phyloP scores from a whole-genome alignment of 2,888 invertebrate species.

The Xestia sexstrigata region DNA sequence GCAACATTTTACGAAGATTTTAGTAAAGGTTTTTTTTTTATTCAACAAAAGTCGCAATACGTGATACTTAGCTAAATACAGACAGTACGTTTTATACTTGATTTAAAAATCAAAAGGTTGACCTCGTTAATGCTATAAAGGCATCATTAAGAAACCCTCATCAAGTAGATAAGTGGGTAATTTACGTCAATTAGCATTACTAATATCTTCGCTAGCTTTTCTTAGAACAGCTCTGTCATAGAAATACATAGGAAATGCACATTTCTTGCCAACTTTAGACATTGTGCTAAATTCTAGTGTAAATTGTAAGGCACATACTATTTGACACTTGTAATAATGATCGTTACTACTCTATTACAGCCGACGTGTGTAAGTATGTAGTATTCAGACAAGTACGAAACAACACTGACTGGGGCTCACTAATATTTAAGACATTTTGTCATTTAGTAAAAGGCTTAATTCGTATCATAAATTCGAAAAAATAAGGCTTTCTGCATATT shows the following conservation, averaged over 20 bases:
- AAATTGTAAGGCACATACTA: conserved; percentile 79
- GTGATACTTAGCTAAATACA: conserved; percentile 8
- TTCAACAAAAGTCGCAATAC: background rate
- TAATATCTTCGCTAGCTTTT: conserved; percentile 56
- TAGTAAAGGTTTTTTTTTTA: conserved; percentile 39
- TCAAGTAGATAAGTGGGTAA: conserved; percentile 3
- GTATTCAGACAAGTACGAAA: conserved; percentile 18
- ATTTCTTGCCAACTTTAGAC: conserved; percentile 50
- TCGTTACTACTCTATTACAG: conserved; percentile 17
- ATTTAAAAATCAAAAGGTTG: conserved; percentile 16
- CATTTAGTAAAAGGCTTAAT: conserved; percentile 58
- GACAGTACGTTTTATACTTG: background rate
- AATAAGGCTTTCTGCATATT: conserved; percentile 48
- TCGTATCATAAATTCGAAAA: conserved; percentile 66
- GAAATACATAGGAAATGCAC: conserved; percentile 52
- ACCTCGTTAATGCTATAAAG: conserved; percentile 2
- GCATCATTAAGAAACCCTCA: conserved; percentile 23
- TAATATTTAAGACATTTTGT: conserved; percentile 36
- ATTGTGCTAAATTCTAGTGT: conserved; percentile 69
- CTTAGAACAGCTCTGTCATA: conserved; percentile 56
- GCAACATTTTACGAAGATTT: conserved; percentile 54
- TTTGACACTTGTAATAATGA: conserved; percentile 72
- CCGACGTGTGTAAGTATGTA: conserved; percentile 4
- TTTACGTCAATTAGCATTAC: conserved; percentile 35
- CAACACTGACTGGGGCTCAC: conserved; percentile 33